Base-by-base conservation (phyloP, 2,888 invertebrate genomes). In the Pasiphila rectangulata region DNA sequence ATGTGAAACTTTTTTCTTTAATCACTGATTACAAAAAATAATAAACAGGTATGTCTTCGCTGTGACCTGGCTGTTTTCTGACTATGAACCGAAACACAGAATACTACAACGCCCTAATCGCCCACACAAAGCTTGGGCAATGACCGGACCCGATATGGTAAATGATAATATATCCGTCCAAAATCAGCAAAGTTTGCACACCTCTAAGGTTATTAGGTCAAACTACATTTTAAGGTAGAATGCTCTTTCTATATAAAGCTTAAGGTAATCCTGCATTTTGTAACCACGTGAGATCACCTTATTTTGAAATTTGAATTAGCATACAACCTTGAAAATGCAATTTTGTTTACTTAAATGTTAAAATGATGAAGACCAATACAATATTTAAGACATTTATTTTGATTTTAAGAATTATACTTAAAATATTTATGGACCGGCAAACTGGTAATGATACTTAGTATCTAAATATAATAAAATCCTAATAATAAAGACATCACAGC, bases 51-150 rank as follows among this genome's bases (percentile, higher is more conserved):
- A 51, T 67, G 69, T 64, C 59, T 60, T 61, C 74, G 45, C 64
- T 61, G 64, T 60, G 65, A 72, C 58, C 64, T 63, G 66, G 61
- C 53, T 61, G 56, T 64, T 70, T 56, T 82, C 76, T 84, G 83
- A 69, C 63, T 57, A 65, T 50, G 54, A 57, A 61, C 54, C 58
- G 61, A 61, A 56, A 66, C 58, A 58, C 58, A 63, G 59, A 61
- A 67, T 70, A 67, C 66, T 69, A 71, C 65, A 64, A 71, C 71
- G 71, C 64, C 67, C 71, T 58, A 61, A 56, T 64, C 76, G 71
- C 85, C 86, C 83, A 85, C 85, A 54, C 41, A 67, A 59, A 66
- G 61, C 76, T 86, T 86, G 72, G 69, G 77, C 76, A 81, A 79
- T 65, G 69, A 63, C 69, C 72, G 70, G 59, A 57, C 75, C 74